Evolutionary conservation across 2,888 invertebrate genomes (phyloP).

Genomic region (Antheraea yamamai): DNA sequence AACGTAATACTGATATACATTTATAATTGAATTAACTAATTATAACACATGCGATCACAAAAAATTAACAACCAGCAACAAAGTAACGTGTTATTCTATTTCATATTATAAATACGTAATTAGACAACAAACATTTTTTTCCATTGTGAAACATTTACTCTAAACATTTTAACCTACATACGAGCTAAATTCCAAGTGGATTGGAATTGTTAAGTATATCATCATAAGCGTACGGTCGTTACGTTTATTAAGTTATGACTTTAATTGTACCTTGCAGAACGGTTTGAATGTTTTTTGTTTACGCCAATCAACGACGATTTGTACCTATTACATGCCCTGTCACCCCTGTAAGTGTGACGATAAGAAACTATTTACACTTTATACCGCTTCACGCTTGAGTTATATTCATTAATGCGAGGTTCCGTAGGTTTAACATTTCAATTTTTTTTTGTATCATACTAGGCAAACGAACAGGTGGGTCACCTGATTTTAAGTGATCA

Average conservation of each 20-base stretch:
- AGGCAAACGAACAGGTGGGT: too few species aligned
- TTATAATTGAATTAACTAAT: conserved; percentile 1
- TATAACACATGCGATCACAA: not conserved
- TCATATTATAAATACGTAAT: not conserved
- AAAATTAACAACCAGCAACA: not conserved
- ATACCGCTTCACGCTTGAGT: conserved; percentile 17
- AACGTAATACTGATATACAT: not conserved
- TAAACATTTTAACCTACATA: conserved; percentile 13
- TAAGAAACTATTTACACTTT: conserved; percentile 45
- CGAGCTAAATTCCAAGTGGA: not conserved
- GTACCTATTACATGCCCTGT: conserved; percentile 63
- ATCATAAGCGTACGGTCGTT: conserved; percentile 9
- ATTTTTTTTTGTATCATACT: too few species aligned
- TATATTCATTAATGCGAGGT: not conserved
- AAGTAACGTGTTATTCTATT: not conserved
- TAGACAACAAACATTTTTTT: conserved; percentile 18
- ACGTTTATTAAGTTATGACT: conserved; percentile 19
- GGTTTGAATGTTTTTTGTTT: conserved; percentile 38
- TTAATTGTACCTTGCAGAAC: not conserved
- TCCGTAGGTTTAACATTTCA: conserved; percentile 1
- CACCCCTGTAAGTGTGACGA: conserved; percentile 61
- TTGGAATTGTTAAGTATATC: not conserved
- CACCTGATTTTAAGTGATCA: too few species aligned
- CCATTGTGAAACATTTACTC: not conserved
- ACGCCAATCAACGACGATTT: conserved; percentile 55